phyloP scores from a whole-genome alignment of 2,113 vertebrate species.

The Pristiophorus japonicus region DNA sequence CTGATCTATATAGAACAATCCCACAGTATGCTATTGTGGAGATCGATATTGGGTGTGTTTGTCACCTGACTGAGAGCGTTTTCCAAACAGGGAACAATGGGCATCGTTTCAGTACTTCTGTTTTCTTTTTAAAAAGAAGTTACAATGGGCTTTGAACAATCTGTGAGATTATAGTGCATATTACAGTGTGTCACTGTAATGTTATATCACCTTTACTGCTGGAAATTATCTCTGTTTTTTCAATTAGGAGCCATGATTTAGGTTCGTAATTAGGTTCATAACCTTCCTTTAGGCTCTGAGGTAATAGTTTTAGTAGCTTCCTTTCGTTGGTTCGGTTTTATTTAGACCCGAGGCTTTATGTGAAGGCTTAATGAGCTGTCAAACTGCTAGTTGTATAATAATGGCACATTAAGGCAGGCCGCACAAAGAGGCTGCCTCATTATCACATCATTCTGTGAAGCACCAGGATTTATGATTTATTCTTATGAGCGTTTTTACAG shows the following conservation, averaged over 20 bases:
- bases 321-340: not conserved
- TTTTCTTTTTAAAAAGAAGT: not conserved
- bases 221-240: not conserved
- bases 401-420: conserved; percentile 32
- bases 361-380: conserved; percentile 29
- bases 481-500: conserved; percentile 26
- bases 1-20: not conserved
- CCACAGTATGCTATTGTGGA: not conserved
- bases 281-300: conserved; percentile 15
- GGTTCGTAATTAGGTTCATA: conserved; percentile 22
- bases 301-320: not conserved
- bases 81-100: not conserved
- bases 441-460: conserved; percentile 33
- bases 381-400: not conserved
- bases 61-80: not conserved
- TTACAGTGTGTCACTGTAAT: not conserved
- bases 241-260: not conserved
- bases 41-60: not conserved
- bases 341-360: conserved; percentile 19
- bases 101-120: not conserved
- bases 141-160: not conserved
- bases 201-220: not conserved
- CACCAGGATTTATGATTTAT: conserved; percentile 28
- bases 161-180: not conserved
- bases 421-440: not conserved